Base-by-base conservation (phyloP, 2,888 invertebrate species). In the Escarpia spicata region DNA sequence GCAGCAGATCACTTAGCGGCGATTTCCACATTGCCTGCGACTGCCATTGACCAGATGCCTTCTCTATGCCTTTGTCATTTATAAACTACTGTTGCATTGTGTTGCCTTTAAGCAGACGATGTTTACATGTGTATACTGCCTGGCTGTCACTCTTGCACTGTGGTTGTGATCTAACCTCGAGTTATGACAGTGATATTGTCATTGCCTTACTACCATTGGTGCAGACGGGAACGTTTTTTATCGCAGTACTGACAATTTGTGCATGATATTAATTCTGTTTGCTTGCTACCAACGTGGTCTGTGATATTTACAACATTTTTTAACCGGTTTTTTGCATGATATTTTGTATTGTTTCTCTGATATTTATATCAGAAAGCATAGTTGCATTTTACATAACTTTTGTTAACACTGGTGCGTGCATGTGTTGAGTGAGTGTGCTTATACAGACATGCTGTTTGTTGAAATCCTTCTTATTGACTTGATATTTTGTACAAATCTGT, bases 361-460 rank as follows among this genome's bases (percentile, higher is more conserved):
- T 75, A 26, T 75, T 37, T 37, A 37, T 37, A 37, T 37, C 52
- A 52, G 52, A 52, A 75, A 75, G n/a, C 75, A 6, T 75, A 26
- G 75, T 75, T 75, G 75, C 75, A 75, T 75, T 75, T 75, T 75
- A 75, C 75, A 75, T 75, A 75, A 75, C 75, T 75, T 75, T 75
- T 75, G 75, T 75, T 75, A 75, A 75, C 75, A 75, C 75, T 75
- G 75, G 26, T 26, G 75, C 75, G 26, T 75, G 75, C 26, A 19
- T 75, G 75, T 75, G 75, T 26, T 75, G 9, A 12, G 1, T 75
- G 75, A 6, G 75, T 75, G 75, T 75, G 19, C 6, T 6, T 75
- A 75, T 52, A 15, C 10, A 15, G 52, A 52, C 52, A 52, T 52
- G 52, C 52, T 52, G 52, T 52, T 52, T 52, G 37, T 37, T 37